A percentile compares a stretch with the other conserved stretches of the same genome.
Evolutionary conservation across 2,113 vertebrate genomes (phyloP).

Genomic region (Phalacrocorax aristotelis): DNA sequence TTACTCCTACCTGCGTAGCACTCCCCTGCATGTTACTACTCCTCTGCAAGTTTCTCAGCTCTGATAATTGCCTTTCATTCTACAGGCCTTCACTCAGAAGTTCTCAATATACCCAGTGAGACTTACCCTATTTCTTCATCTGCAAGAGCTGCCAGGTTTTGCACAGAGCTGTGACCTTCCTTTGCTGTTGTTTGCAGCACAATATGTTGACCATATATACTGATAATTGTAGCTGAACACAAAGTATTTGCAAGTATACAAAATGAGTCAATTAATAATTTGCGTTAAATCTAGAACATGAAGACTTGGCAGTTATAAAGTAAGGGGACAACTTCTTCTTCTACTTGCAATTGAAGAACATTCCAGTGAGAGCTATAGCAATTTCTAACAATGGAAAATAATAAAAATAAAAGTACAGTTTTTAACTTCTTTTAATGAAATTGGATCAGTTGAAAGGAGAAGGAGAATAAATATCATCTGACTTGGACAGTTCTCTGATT

Average conservation of each 20-base stretch:
- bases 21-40: not conserved
- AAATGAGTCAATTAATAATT: not conserved
- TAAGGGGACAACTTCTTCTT: not conserved
- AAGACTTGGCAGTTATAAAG: not conserved
- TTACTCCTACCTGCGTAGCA: not conserved
- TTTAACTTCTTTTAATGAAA: not conserved
- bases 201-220: not conserved
- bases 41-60: not conserved
- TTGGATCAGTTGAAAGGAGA: not conserved
- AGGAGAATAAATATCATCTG: not conserved
- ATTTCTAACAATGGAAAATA: not conserved
- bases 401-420: not conserved
- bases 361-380: not conserved
- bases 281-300: not conserved
- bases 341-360: not conserved
- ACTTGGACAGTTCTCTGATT: not conserved
- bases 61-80: not conserved
- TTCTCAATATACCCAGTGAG: not conserved
- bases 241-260: not conserved
- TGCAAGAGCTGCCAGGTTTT: not conserved
- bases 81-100: not conserved
- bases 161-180: not conserved
- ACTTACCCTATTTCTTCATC: not conserved
- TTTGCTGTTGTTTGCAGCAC: not conserved
- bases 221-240: not conserved